Percentiles rank a stretch among this genome's conserved stretches.
phyloP scores from a whole-genome alignment of 2,113 vertebrate genomes.

The Dendrocopos noguchii region DNA sequence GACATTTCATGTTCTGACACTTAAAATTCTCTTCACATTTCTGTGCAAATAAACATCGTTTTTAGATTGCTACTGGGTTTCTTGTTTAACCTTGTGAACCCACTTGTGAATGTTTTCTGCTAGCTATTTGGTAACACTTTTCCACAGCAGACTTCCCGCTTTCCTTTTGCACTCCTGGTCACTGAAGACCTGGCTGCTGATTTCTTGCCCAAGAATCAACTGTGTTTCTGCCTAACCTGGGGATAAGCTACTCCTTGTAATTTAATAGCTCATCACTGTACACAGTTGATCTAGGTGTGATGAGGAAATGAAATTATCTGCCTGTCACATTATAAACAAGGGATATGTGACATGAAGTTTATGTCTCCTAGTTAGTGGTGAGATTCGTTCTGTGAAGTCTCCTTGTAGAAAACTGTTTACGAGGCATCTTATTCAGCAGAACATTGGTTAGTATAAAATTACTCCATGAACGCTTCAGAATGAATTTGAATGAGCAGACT shows the following conservation, averaged over 20 bases:
- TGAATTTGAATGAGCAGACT: not conserved
- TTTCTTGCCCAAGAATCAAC: not conserved
- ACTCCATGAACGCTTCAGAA: not conserved
- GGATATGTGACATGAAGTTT: not conserved
- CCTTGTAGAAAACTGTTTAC: not conserved
- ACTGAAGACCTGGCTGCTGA: not conserved
- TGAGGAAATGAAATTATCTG: not conserved
- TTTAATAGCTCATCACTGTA: not conserved
- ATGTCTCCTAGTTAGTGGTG: not conserved
- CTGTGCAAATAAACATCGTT: not conserved
- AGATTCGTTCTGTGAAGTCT: not conserved
- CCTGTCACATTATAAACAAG: not conserved
- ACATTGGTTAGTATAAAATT: not conserved
- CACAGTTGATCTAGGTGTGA: not conserved
- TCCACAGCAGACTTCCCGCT: too few species aligned
- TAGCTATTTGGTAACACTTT: not conserved
- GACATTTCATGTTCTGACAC: not conserved
- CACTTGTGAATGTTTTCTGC: not conserved
- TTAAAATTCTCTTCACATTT: not conserved
- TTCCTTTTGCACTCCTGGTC: not conserved
- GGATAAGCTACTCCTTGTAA: not conserved
- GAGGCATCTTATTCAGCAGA: conserved; percentile 5
- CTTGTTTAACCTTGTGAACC: not conserved
- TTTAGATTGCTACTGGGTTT: not conserved
- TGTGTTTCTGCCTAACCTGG: not conserved